Percentiles rank a stretch among this genome's conserved stretches.
Conservation (phyloP, 2,797 vertebrate genomes). For the Ambastaia sidthimunki region DNA sequence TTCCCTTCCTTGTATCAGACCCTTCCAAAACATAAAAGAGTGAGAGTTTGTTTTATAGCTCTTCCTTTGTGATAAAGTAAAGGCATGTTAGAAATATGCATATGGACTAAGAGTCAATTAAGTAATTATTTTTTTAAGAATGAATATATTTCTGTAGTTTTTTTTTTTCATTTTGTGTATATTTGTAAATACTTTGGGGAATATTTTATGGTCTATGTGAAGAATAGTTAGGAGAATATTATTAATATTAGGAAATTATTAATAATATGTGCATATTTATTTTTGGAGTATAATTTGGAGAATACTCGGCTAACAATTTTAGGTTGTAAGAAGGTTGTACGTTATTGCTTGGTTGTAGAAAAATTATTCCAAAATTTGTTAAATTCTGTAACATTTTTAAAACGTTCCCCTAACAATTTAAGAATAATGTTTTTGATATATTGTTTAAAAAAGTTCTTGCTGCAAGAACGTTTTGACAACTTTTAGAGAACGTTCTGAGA, state of each 20-base stretch:
- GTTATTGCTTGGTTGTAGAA: too few relatives aligned
- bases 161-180: not conserved
- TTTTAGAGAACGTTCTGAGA: too few relatives aligned
- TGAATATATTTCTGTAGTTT: not conserved
- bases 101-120: not conserved
- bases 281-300: not conserved
- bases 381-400: too few relatives aligned
- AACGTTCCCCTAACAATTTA: too few relatives aligned
- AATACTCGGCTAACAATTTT: not conserved
- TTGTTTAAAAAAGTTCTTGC: too few relatives aligned
- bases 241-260: not conserved
- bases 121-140: not conserved
- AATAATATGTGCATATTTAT: not conserved
- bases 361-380: too few relatives aligned
- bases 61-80: not conserved
- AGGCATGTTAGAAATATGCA: not conserved
- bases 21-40: not conserved
- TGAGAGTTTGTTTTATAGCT: not conserved
- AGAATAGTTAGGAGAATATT: too few relatives aligned
- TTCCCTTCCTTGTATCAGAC: conserved; percentile 4
- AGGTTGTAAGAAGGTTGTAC: too few relatives aligned
- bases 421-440: too few relatives aligned
- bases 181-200: not conserved
- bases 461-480: too few relatives aligned
- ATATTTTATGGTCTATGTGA: not conserved